Evolutionary conservation across 2,888 invertebrate species (phyloP), one percentile per base, ranked within the genome.

Genomic region (Luperina testacea): DNA sequence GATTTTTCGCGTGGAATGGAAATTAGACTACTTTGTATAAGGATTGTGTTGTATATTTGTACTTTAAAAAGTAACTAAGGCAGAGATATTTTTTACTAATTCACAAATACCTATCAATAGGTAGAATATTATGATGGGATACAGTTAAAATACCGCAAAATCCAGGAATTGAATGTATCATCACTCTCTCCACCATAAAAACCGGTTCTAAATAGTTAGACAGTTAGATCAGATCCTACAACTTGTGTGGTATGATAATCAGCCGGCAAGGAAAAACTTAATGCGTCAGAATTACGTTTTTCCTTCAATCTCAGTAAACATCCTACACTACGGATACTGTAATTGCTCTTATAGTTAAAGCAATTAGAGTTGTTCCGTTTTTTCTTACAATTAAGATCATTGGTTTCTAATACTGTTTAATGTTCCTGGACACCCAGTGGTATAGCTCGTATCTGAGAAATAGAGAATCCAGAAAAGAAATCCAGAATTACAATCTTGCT

Each of bases 341-440:
- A 87, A 88, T 89, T 85, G 61, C 83, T 83, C 73, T 87, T 87
- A 85, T 82, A 82, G 70, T 88, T 72, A 80, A 83, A 80, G 68
- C 76, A 79, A 87, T 87, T 85, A 87, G 48, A 80, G 69, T 17
- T 48, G 65, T 81, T 82, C 59, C 0, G 67, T 87, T 89, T 89
- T 80, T 87, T 85, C 70, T 72, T 68, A 67, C 85, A 89, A 89
- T 89, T 85, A 87, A 71, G 77, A 87, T 79, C 85, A 80, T 77
- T 87, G 77, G 74, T 78, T 78, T 80, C 77, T 67, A 77, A 74
- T 78, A 80, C 67, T 74, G 74, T 85, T 73, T 69, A 82, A 81
- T 81, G 73, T 65, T 77, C 77, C 75, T 61, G 75, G 85, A 71
- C 57, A 75, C 63, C 45, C 71, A 68, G 71, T 70, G 72, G 63